Conservation (phyloP, 2,113 vertebrate genomes). For the Chloebia gouldiae region DNA sequence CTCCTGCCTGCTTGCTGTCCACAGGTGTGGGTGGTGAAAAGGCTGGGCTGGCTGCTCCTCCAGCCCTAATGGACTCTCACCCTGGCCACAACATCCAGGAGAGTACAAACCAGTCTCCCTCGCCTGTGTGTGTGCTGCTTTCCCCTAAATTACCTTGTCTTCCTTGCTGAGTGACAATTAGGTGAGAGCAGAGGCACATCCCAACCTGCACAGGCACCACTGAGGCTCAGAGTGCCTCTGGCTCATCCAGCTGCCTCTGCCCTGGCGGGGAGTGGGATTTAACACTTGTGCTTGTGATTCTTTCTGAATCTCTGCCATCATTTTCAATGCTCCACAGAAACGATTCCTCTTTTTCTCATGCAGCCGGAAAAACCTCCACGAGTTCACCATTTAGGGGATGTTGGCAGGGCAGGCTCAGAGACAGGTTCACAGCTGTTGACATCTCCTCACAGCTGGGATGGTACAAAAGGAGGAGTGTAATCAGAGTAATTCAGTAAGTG, state of each 20-base stretch:
- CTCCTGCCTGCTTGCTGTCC: not conserved
- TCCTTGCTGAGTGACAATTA: not conserved
- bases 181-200: not conserved
- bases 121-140: fast-evolving
- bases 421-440: no score
- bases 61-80: not conserved
- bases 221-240: not conserved
- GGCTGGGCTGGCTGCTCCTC: not conserved
- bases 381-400: not conserved
- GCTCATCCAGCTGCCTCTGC: not conserved
- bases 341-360: fast-evolving
- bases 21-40: not conserved
- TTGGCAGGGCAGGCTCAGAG: not conserved
- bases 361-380: not conserved
- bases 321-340: not conserved
- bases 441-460: not conserved
- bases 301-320: not conserved
- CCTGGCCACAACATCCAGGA: fast-evolving
- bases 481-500: not conserved
- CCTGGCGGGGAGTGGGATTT: fast-evolving
- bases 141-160: not conserved
- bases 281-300: not conserved
- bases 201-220: not conserved
- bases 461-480: not conserved
- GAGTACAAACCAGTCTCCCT: not conserved